Conservation (phyloP, 2,113 vertebrate species). For the Pongo pygmaeus region DNA sequence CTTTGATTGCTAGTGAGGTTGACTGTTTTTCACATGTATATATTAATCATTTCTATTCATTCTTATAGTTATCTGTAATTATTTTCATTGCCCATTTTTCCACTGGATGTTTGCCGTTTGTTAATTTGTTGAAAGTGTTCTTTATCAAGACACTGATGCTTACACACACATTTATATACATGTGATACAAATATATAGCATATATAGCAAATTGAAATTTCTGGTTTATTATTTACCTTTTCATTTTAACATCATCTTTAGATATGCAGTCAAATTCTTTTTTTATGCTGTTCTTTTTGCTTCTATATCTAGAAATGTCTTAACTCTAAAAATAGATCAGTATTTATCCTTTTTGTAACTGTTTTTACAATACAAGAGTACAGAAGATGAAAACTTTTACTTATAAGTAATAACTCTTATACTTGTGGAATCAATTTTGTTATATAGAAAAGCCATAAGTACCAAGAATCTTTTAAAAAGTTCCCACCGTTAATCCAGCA, state of each 20-base stretch:
- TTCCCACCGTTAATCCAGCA: neutral
- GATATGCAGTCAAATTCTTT: neutral
- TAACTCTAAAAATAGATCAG: neutral
- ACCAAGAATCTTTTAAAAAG: neutral
- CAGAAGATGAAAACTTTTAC: neutral
- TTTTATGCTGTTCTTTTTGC: neutral
- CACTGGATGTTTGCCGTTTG: neutral
- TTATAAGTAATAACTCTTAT: neutral
- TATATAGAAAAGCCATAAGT: neutral
- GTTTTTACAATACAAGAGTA: neutral
- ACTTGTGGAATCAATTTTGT: neutral
- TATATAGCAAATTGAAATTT: neutral
- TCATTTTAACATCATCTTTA: neutral
- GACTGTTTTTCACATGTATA: neutral
- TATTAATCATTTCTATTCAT: neutral
- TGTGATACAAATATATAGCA: rapidly evolving
- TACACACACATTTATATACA: neutral
- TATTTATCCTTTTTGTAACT: neutral
- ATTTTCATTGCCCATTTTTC: too few relatives aligned
- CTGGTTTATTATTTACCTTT: neutral
- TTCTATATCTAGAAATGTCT: neutral
- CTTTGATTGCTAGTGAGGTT: too few relatives aligned
- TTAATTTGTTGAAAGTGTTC: neutral
- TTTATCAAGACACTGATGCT: neutral
- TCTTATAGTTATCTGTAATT: neutral